Percentiles rank a stretch among this genome's conserved stretches.
These are phyloP conservation scores for Odontomachus brunneus DNA, from an alignment of 1,140 invertebrate species.

Conservation along the genomic window DNA sequence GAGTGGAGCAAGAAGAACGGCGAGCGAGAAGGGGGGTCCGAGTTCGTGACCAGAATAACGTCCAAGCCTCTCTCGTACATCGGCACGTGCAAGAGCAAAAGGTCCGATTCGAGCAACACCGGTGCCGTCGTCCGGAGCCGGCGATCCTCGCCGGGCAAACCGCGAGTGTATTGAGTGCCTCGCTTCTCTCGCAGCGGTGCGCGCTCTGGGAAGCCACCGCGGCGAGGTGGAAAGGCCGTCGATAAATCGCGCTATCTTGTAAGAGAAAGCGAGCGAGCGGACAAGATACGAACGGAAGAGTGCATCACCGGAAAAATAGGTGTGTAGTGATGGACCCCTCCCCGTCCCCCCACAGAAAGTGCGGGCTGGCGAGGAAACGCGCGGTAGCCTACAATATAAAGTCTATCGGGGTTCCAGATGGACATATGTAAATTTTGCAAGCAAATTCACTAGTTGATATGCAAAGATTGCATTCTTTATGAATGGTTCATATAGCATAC, in stretches of 20 bases:
- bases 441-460: no score
- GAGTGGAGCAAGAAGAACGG: constrained; percentile 39
- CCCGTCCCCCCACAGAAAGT: no score
- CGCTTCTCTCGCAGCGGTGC: background rate
- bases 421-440: no score
- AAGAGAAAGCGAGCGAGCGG: background rate
- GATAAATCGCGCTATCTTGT: constrained; percentile 33
- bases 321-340: no score
- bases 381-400: no score
- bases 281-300: no score
- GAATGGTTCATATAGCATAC: no score
- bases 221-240: background rate
- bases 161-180: constrained; percentile 50
- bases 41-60: constrained; percentile 72
- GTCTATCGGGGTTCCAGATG: no score
- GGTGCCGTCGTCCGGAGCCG: constrained; percentile 54
- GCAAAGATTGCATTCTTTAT: no score
- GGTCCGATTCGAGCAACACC: constrained; percentile 65
- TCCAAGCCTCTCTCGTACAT: constrained; percentile 56
- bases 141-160: constrained; percentile 37
- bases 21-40: constrained; percentile 31
- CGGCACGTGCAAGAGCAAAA: constrained; percentile 63
- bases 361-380: no score
- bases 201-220: no score
- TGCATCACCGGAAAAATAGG: background rate